Evolutionary conservation across 2,797 vertebrate species (phyloP), one percentile per base, ranked within the genome.

Genomic region (Oreortyx pictus): DNA sequence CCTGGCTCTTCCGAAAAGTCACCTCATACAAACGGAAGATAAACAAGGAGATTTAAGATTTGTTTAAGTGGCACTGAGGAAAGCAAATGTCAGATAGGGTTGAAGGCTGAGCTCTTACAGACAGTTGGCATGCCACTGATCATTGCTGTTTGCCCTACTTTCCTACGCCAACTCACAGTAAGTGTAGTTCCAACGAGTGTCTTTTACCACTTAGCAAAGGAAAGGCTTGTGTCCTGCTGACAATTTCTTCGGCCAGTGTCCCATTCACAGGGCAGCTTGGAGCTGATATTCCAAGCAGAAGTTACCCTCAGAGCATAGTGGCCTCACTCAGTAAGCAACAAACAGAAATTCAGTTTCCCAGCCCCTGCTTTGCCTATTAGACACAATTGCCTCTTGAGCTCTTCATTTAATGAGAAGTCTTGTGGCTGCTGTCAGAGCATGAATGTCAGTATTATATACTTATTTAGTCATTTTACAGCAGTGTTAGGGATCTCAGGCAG

Each of bases 121-220:
- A 65, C 85, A 77, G 54, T 7, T 88, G 93, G 82, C 79, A 86
- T 41, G 3, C 61, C 57, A 77, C 78, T 87, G 68, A 86, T 91
- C 74, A 59, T 10, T 81, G 80, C 87, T 68, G 83, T 71, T 91
- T 92, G 89, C 41, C 91, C 93, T 49, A 29, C 94, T 95, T 94
- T 94, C 94, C 91, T 64, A 74, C 90, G 86, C 65, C 93, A 92
- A 25, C 80, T 68, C 57, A 57, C 8, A 9, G 33, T 77, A 90
- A 94, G 88, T n/a, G 33, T 91, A 92, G 92, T 92, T 93, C 91
- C 92, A 95, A 95, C 73, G 87, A 73, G 81, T 49, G 89, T 64
- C 93, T 96, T 95, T 94, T 95, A 92, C 87, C 94, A 92, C 95
- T 93, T 93, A 91, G 83, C 82, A 92, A 85, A 96, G 92, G 43